phyloP scores from a whole-genome alignment of 2,888 invertebrate genomes.

The Zaprionus obscuricornis region DNA sequence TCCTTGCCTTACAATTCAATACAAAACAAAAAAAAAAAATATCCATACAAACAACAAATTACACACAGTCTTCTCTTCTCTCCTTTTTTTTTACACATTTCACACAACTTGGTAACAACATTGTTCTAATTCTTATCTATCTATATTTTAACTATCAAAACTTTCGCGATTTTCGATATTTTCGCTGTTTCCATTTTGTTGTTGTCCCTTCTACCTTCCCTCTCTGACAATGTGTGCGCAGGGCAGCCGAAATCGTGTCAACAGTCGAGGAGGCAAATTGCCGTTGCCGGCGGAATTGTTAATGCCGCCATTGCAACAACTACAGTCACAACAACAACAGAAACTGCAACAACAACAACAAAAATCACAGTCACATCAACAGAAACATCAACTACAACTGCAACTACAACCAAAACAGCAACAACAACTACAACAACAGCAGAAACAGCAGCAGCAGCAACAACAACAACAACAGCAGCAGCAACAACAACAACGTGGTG shows the following conservation, averaged over 20 bases:
- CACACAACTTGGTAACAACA: slow-evolving; percentile 48
- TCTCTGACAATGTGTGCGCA: slow-evolving; percentile 40
- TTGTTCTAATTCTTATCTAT: slow-evolving; percentile 62
- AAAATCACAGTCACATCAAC: slow-evolving; percentile 26
- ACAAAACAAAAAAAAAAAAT: no score
- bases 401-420: slow-evolving; percentile 55
- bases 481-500: slow-evolving; percentile 79
- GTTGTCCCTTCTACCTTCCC: slow-evolving; percentile 29
- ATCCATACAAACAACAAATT: slow-evolving; percentile 4
- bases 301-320: slow-evolving; percentile 45
- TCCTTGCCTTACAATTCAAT: slow-evolving; percentile 21
- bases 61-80: slow-evolving; percentile 17
- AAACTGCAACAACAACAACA: slow-evolving; percentile 40
- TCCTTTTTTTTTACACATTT: slow-evolving; percentile 15
- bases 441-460: slow-evolving; percentile 39
- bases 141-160: slow-evolving; percentile 37
- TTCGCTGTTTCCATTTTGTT: slow-evolving; percentile 50
- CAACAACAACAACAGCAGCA: slow-evolving; percentile 60
- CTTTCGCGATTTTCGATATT: slow-evolving; percentile 34
- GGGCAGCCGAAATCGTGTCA: slow-evolving; percentile 65
- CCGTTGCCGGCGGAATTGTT: slow-evolving; percentile 51
- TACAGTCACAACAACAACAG: slow-evolving; percentile 37
- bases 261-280: slow-evolving; percentile 63
- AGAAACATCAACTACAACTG: slow-evolving; percentile 35
- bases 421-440: slow-evolving; percentile 56